Percentiles rank a stretch among this genome's conserved stretches.
Conservation (phyloP, 2,113 vertebrate species). For the Calyptomena viridis region DNA sequence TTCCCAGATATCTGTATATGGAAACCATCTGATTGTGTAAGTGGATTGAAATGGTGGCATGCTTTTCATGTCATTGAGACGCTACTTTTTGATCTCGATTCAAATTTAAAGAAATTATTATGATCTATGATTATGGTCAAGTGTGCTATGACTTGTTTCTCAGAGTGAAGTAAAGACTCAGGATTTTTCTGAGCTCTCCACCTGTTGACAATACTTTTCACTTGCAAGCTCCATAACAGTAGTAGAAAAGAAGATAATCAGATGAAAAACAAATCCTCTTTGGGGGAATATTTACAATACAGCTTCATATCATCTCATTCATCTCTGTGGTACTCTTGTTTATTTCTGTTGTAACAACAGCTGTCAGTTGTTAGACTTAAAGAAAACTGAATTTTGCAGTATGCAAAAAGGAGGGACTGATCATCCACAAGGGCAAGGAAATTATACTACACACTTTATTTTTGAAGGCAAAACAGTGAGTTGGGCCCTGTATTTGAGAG, state of each 20-base stretch:
- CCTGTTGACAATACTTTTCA: not conserved
- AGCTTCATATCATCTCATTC: not conserved
- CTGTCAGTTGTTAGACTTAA: conserved; percentile 5
- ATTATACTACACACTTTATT: not conserved
- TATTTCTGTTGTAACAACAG: conserved; percentile 3
- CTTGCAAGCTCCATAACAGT: not conserved
- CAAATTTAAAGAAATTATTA: not conserved
- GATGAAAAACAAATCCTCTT: not conserved
- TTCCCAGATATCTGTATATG: not conserved
- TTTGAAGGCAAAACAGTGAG: not conserved
- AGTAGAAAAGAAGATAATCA: not conserved
- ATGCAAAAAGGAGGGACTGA: not conserved
- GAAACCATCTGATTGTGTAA: not conserved
- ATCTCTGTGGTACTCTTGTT: not conserved
- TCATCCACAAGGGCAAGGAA: not conserved
- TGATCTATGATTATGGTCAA: not conserved
- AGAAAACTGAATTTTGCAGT: not conserved
- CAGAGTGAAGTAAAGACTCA: not conserved
- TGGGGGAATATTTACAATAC: not conserved
- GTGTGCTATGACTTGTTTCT: not conserved
- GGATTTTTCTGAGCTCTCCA: not conserved
- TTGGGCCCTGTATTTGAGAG: not conserved
- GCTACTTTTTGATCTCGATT: not conserved
- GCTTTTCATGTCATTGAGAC: not conserved
- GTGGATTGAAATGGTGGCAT: not conserved